Conservation (phyloP, 2,113 vertebrate genomes). For the Proteles cristata region DNA sequence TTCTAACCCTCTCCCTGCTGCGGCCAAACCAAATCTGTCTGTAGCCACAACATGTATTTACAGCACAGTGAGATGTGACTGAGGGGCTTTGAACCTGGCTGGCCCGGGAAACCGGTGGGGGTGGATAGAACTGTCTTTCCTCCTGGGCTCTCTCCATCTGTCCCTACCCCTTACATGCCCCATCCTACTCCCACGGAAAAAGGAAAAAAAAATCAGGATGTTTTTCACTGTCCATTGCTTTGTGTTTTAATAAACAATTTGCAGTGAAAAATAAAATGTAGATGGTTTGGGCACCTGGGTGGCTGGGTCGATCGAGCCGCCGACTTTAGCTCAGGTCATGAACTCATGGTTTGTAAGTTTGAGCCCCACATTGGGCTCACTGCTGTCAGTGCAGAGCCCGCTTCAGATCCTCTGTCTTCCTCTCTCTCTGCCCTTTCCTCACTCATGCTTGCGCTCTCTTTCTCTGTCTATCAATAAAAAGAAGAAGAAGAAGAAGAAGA, state of each 20-base stretch:
- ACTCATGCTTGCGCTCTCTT: too few species aligned
- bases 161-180: slow-evolving; percentile 48
- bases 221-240: slow-evolving; percentile 84
- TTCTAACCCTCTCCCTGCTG: not conserved
- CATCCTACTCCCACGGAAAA: slow-evolving; percentile 67
- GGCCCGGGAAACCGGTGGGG: slow-evolving; percentile 69
- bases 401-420: too few species aligned
- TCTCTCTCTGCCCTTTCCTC: too few species aligned
- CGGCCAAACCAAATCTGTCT: slow-evolving; percentile 2
- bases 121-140: slow-evolving; percentile 62
- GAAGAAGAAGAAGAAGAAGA: too few species aligned
- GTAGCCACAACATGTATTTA: not conserved
- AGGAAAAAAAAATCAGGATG: slow-evolving; percentile 77
- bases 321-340: too few species aligned
- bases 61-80: not conserved
- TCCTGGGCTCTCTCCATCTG: slow-evolving; percentile 68
- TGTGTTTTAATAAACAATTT: slow-evolving; percentile 85
- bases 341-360: too few species aligned
- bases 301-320: too few species aligned
- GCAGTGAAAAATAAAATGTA: slow-evolving; percentile 71
- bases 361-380: too few species aligned
- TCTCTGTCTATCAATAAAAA: not conserved
- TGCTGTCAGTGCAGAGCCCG: too few species aligned
- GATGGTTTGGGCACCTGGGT: too few species aligned
- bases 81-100: slow-evolving; percentile 66